Evolutionary conservation across 2,888 invertebrate genomes (phyloP), one percentile per base, ranked within the genome.

Genomic region (Agonum fuliginosum): DNA sequence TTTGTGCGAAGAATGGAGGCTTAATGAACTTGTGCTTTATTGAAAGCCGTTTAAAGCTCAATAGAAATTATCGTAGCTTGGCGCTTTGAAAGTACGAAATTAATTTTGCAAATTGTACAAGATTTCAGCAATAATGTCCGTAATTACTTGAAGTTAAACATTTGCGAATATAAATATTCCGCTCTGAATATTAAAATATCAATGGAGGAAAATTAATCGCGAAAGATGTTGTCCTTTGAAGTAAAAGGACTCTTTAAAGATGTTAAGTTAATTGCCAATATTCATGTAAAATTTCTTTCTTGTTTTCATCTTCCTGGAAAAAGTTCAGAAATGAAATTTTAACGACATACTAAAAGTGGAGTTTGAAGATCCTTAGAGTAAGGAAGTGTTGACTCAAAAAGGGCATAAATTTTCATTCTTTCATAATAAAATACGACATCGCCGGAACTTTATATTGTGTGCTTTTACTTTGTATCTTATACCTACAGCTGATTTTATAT

Each of bases 241-340:
- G 58, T 41, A 22, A 46, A 24, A 14, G 22, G 37, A 20, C 67
- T 75, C 62, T 75, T 75, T 37, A 67, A 67, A 37, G 65, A 75
- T 75, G 20, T 67, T 34, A 48, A 51, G 51, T 48, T 75, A 75
- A 75, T 75, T 75, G 75, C 75, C 75, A 67, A 75, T 75, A 75
- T 75, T 67, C 75, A 75, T 75, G 75, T 37, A 67, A 67, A 75
- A 75, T 67, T 70, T 75, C 75, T 67, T 30, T 75, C 65, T 74
- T 10, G 22, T 12, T 20, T 22, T 24, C 46, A 70, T 51, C 12
- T 51, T n/a, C n/a, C 20, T 14, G 20, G 34, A 73, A 54, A 62
- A 75, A 75, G 75, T 75, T 75, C 48, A 75, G 75, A 48, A 75
- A 65, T 75, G 75, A 75, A 75, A 75, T 75, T 75, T 75, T 75